phyloP scores from a whole-genome alignment of 2,888 invertebrate genomes.

The Aradus depressus region DNA sequence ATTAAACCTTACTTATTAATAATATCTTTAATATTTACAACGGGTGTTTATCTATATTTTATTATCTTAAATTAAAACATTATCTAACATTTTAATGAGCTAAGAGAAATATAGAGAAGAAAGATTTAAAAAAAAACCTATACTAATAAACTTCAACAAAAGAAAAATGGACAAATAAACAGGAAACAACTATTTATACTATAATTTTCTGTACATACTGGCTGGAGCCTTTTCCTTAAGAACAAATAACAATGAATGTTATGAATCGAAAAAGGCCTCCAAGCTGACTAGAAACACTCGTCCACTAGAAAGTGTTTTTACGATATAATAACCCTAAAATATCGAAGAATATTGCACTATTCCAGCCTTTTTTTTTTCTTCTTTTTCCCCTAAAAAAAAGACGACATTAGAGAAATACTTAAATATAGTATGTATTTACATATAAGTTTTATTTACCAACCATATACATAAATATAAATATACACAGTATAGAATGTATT shows the following conservation, averaged over 20 bases:
- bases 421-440: background rate
- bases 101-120: background rate
- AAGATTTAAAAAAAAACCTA: constrained; percentile 8
- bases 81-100: background rate
- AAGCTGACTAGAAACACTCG: constrained; percentile 15
- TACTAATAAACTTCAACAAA: constrained; percentile 2
- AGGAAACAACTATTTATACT: too few relatives aligned
- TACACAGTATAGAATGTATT: background rate
- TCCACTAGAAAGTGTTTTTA: constrained; percentile 7
- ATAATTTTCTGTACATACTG: constrained; percentile 11
- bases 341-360: constrained; percentile 28
- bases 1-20: too few relatives aligned
- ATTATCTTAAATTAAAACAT: background rate
- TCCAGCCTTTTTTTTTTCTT: constrained; percentile 27
- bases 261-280: background rate
- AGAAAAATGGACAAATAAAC: too few relatives aligned
- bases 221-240: constrained; percentile 5
- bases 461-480: constrained; percentile 3
- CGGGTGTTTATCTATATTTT: too few relatives aligned
- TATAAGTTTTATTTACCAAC: constrained; percentile 1
- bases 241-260: background rate
- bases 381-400: too few relatives aligned
- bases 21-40: too few relatives aligned
- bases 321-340: constrained; percentile 14
- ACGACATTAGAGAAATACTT: constrained; percentile 2